Conservation (phyloP, 2,113 vertebrate genomes). For the Ranitomeya imitator region DNA sequence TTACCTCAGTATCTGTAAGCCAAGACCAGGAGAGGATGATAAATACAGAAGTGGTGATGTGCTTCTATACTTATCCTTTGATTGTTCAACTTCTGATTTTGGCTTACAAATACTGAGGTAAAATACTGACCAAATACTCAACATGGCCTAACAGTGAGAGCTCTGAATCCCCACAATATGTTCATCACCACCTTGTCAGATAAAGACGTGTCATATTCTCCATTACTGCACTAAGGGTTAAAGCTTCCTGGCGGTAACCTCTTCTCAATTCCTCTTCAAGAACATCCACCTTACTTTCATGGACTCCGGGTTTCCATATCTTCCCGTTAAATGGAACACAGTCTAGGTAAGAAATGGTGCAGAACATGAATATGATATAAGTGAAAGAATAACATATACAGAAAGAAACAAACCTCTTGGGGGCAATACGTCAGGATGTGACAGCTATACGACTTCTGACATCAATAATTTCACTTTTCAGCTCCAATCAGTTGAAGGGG, state of each 20-base stretch:
- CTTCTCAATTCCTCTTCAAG: slow-evolving; percentile 53
- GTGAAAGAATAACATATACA: background rate
- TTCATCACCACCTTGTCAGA: slow-evolving; percentile 45
- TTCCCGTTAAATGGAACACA: background rate
- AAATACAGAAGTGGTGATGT: no score
- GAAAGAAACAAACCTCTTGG: background rate
- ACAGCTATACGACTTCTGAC: no score
- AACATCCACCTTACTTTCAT: slow-evolving; percentile 45
- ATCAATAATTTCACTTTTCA: background rate
- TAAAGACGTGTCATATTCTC: slow-evolving; percentile 56
- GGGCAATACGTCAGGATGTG: no score
- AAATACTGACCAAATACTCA: no score
- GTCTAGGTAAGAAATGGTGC: background rate
- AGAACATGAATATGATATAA: background rate
- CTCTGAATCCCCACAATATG: background rate
- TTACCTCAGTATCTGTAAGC: no score
- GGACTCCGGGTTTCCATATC: background rate
- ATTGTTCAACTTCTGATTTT: no score
- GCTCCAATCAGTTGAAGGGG: background rate
- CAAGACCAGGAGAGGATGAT: no score
- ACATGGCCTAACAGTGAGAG: background rate
- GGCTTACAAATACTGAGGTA: no score
- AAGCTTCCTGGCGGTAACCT: slow-evolving; percentile 54
- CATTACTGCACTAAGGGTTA: slow-evolving; percentile 48
- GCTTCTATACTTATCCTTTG: no score